A percentile compares a stretch with the other conserved stretches of the same genome.
These are phyloP conservation scores for Epistrophe eligans DNA, from an alignment of 2,888 invertebrate genomes.

Conservation along the genomic window DNA sequence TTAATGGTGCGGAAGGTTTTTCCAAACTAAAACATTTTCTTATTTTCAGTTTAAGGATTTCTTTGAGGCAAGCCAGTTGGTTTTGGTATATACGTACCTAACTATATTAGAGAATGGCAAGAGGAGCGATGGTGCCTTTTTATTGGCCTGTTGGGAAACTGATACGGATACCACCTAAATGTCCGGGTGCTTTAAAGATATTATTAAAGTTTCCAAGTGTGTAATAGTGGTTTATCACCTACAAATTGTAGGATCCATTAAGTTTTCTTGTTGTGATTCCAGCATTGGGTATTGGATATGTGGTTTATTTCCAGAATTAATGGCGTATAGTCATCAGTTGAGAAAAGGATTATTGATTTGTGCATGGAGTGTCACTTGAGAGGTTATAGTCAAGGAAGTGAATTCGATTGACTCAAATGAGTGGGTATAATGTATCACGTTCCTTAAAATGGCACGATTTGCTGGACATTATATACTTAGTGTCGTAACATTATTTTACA, in stretches of 20 bases:
- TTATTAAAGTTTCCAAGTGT: conserved; percentile 55
- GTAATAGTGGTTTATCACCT: conserved; percentile 47
- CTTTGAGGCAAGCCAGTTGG: conserved; percentile 38
- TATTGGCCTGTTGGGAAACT: conserved; percentile 59
- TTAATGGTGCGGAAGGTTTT: conserved; percentile 73
- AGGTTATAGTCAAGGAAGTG: conserved; percentile 29
- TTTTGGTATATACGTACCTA: background rate
- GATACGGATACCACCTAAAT: conserved; percentile 62
- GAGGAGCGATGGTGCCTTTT: conserved; percentile 35
- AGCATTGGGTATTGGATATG: background rate
- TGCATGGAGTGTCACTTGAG: conserved; percentile 26
- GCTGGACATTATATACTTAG: background rate
- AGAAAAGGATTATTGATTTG: conserved; percentile 40
- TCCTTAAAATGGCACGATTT: conserved; percentile 23
- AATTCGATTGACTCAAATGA: conserved; percentile 20
- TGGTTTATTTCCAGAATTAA: conserved; percentile 22
- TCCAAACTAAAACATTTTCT: conserved; percentile 69
- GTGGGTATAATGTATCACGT: conserved; percentile 26
- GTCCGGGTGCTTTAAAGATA: conserved; percentile 48
- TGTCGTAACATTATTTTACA: conserved; percentile 4
- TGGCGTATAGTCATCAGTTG: conserved; percentile 13
- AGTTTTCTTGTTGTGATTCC: conserved; percentile 34
- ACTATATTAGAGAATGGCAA: background rate
- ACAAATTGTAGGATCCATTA: conserved; percentile 48
- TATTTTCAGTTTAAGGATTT: conserved; percentile 65